Base-by-base conservation (phyloP, 2,888 invertebrate genomes). In the Plemyria rubiginata region DNA sequence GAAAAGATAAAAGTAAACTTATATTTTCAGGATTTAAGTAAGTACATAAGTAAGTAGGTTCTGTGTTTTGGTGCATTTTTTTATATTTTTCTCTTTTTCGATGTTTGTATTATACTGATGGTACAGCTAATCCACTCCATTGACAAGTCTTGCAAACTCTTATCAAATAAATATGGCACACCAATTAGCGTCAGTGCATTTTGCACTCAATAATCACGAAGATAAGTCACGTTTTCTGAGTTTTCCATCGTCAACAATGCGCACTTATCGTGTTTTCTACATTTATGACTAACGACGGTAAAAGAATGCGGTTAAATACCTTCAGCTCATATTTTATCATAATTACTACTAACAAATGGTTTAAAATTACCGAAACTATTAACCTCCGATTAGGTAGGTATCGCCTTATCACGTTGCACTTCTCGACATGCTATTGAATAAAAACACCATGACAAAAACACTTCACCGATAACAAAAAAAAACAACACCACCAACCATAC, bases 301-400 rank as follows among this genome's bases (percentile, higher is more conserved):
- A 15, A 28, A 62, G 36, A 70, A 71, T 67, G 67, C 61, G 66
- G 52, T 46, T 49, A 43, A 58, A 54, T 46, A 32, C 38, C 9
- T 55, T 16, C 43, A 53, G 11, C 61, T 49, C 53, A 73, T 76
- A 73, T 77, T 68, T 78, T 77, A 80, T 78, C 79, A 71, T 74
- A 78, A 80, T 76, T 68, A 72, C 71, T 65, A 67, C 71, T 65
- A 67, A 72, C 66, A 60, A 68, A 71, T 65, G 56, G 61, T 38
- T 57, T 48, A 43, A 61, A 71, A 75, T 70, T 62, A 73, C 70
- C 62, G 58, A 72, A 77, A 72, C 76, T 72, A 79, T 79, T 81
- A 80, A 78, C 77, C 82, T 82, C 67, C 59, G 65, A 60, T 67
- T 66, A 58, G 48, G 51, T 66, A 58, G 48, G 51, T 71, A 65